Evolutionary conservation across 2,797 vertebrate genomes (phyloP), one percentile per base, ranked within the genome.

Genomic region (Sciaenops ocellatus): DNA sequence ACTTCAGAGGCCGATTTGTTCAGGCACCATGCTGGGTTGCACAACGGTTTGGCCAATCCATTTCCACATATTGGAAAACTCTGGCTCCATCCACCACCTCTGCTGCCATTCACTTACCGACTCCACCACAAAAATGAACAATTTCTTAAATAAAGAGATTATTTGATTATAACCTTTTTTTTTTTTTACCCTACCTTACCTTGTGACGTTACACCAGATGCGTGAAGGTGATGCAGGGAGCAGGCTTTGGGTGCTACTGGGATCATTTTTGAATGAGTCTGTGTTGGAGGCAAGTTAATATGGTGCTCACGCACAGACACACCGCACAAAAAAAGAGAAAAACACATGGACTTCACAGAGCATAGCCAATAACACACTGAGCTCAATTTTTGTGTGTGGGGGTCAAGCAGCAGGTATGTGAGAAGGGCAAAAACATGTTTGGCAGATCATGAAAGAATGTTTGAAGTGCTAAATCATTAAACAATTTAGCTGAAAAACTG

Each of bases 1-100:
- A 90, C 87, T 87, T 81, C 71, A 71, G 80, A 71, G 69, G 73
- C 34, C 15, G 67, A 89, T 91, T 90, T 76, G 87, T 86, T 87
- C 83, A 73, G 83, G 80, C 77, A 3, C 56, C 81, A 69, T 2
- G 76, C 72, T 24, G 71, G 64, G 50, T 70, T 20, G 67, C 78
- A 66, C 56, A 46, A 59, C 42, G 60, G 66, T 78, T 73, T 34
- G 64, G 48, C 47, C 55, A 59, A 78, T 84, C 51, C 69, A 20
- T 73, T 69, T 71, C 64, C 44, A 57, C 63, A 30, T 68, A 47
- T 78, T 77, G 41, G 8, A 57, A 82, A 85, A 68, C 59, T 13
- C 52, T 34, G 47, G 61, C 69, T 80, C 54, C 61, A 73, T 61
- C 64, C 55, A 12, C 38, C 1, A n/a, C 50, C 3, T 57, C 57